Evolutionary conservation across 2,797 vertebrate genomes (phyloP).

Genomic region (Scarus forsteni): DNA sequence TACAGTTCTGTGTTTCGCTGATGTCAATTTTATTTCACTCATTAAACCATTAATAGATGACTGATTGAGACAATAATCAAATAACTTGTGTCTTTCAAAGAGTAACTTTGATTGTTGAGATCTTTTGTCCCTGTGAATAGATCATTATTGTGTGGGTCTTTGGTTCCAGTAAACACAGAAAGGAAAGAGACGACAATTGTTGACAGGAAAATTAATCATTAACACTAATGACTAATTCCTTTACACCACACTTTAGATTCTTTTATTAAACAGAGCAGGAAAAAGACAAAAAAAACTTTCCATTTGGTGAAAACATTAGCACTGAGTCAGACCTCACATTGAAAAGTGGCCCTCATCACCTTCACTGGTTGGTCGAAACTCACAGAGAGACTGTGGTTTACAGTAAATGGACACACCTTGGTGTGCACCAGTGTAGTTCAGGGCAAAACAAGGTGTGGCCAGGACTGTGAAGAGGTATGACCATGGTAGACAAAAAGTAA

Average conservation of each 20-base stretch:
- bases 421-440: conserved; percentile 23
- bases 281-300: neutral
- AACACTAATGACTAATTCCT: neutral
- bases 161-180: conserved; percentile 37
- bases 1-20: too few relatives aligned
- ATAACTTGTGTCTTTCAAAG: too few relatives aligned
- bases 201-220: too few relatives aligned
- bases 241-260: neutral
- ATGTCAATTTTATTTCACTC: too few relatives aligned
- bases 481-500: conserved; percentile 6
- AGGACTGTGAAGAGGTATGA: neutral
- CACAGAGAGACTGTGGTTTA: conserved; percentile 39
- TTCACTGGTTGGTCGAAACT: neutral
- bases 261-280: too few relatives aligned
- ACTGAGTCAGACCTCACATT: neutral
- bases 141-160: conserved; percentile 2
- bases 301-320: neutral
- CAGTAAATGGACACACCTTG: conserved; percentile 71
- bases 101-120: neutral
- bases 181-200: neutral
- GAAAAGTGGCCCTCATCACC: neutral
- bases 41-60: too few relatives aligned
- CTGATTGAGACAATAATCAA: too few relatives aligned
- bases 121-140: neutral
- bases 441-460: conserved; percentile 73